Evolutionary conservation across 64 coral and sea anemone species (phyloP), one percentile per base, ranked within the genome.

Genomic region (Pocillopora verrucosa): DNA sequence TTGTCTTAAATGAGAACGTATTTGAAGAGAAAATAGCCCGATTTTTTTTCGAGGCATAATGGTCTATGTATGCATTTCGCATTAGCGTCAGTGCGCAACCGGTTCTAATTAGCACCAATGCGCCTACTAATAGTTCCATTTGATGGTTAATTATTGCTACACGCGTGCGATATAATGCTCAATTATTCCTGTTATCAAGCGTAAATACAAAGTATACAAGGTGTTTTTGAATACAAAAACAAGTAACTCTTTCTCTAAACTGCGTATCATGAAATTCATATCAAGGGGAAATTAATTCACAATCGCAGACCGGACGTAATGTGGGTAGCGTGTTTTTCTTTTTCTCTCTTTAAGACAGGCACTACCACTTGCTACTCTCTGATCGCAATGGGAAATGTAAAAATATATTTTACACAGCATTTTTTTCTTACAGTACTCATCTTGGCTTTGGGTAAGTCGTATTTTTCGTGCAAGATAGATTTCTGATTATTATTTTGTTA

Each of bases 201-300:
- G 67, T 24, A 70, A 70, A 5, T 70, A 11, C 12, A 25, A 57
- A 79, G 22, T 60, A 79, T 30, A 79, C 77, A 59, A 79, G 77
- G 57, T 79, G 77, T 79, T 77, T 79, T 59, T 79, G 51, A 34
- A 79, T 79, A 57, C 56, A 56, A 79, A 79, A 60, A 60, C 56
- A 51, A 34, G 77, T 24, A 58, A 79, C 38, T 79, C 5, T 79
- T 59, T 79, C n/a, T 1, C n/a, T 79, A 59, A 24, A 12, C 59
- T 25, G 51, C 56, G 0, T 26, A 1, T 59, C 15, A 51, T 70
- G n/a, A 70, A 26, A 70, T 11, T 20, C n/a, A 70, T 24, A 70
- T 70, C 25, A 70, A 7, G 24, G 25, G 67, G 9, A 24, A 11
- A 24, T 2, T 15, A 63, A 63, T 17, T 70, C 25, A 11, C 10